Evolutionary conservation across 2,797 vertebrate genomes (phyloP), one percentile per base, ranked within the genome.

Genomic region (Cynopterus sphinx): DNA sequence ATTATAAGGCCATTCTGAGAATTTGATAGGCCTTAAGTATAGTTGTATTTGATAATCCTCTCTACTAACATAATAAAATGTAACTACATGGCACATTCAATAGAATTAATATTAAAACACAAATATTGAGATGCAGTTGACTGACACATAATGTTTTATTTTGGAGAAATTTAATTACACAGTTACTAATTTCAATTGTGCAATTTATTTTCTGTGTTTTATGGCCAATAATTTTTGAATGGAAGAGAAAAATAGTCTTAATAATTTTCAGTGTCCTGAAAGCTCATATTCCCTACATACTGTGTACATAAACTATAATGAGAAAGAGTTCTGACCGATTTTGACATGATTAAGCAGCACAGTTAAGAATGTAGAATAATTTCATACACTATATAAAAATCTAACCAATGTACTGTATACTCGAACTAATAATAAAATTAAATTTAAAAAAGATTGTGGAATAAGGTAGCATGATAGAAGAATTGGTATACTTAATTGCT

Each of bases 41-140:
- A 91, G 67, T 73, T 78, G 22, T 59, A 87, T 78, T 90, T 94
- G 49, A 94, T 71, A 94, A 36, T 77, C 28, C 51, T 83, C 79
- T 67, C 16, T 24, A 86, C 15, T 36, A 73, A 31, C 24, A 70
- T n/a, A 94, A 87, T 90, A 88, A 92, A 59, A 91, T n/a, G 4
- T 43, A 65, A n/a, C 12, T 5, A 73, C 21, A 67, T 55, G 55
- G n/a, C 36, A 81, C 5, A 79, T 43, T 93, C 41, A 89, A 81
- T 53, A 57, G 61, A 57, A 91, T 59, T 57, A 75, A 89, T 31
- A 79, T 41, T 57, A 65, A 36, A 59, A 59, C n/a, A 89, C 17
- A 95, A 79, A 95, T 73, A 89, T 6, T 26, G 22, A 86, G n/a
- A 94, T 79, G 57, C 31, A 70, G 33, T 57, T 87, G 55, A 63